phyloP scores from a whole-genome alignment of 2,113 vertebrate genomes.

The Crotalus helleri region DNA sequence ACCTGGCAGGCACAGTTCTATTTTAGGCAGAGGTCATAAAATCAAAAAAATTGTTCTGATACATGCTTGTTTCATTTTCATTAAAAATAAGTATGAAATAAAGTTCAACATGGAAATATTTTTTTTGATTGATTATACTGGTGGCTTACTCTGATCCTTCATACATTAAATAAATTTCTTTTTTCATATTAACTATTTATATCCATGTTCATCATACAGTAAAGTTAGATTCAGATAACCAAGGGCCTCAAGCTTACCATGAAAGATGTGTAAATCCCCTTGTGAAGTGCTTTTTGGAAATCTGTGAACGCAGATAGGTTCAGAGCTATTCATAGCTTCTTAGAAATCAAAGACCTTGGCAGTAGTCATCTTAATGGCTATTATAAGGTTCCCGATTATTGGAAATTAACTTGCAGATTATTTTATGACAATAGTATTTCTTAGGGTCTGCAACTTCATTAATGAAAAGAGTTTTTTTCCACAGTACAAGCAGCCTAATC shows the following conservation, averaged over 20 bases:
- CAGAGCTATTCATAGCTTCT: not conserved
- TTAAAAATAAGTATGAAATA: not conserved
- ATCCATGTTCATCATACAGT: not conserved
- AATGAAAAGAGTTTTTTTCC: not conserved
- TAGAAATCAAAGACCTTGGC: not conserved
- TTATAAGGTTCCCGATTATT: accelerated
- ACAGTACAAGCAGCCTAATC: not conserved
- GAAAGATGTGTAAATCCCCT: not conserved
- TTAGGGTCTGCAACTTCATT: not conserved
- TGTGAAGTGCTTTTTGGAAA: not conserved
- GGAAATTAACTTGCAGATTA: not conserved
- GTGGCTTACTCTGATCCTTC: accelerated
- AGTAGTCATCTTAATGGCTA: not conserved
- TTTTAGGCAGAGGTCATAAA: constrained; percentile 47
- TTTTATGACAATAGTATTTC: not conserved
- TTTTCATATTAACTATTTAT: not conserved
- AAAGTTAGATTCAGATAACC: accelerated
- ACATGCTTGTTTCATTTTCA: constrained; percentile 24
- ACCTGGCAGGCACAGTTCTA: not conserved
- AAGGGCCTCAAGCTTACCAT: not conserved
- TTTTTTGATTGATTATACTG: not conserved
- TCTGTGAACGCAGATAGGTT: not conserved
- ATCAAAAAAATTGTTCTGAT: not conserved
- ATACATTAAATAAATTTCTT: not conserved
- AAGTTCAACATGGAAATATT: not conserved